These are phyloP conservation scores for Herminia tarsipennalis DNA, from an alignment of 2,888 invertebrate genomes.

Conservation along the genomic window DNA sequence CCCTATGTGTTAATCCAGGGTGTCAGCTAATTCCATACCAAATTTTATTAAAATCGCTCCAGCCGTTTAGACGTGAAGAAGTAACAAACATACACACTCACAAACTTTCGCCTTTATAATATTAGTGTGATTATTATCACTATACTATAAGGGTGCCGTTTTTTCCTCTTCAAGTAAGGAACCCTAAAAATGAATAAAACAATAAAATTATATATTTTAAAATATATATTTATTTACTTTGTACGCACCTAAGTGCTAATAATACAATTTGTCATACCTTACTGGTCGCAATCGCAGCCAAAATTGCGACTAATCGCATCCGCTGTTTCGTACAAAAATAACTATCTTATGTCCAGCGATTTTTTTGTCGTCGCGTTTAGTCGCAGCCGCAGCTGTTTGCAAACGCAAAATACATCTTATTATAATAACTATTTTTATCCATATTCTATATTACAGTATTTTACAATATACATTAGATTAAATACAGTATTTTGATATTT, in stretches of 20 bases:
- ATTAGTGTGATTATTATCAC: too few species aligned
- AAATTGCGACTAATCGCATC: background rate
- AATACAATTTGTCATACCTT: conserved; percentile 37
- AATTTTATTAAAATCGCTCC: too few species aligned
- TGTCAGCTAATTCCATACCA: too few species aligned
- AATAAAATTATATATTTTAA: conserved; percentile 31
- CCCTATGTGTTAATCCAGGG: too few species aligned
- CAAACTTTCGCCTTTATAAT: too few species aligned
- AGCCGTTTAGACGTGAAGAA: too few species aligned
- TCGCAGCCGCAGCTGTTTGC: conserved; percentile 4
- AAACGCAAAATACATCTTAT: conserved; percentile 4
- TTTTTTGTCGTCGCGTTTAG: background rate
- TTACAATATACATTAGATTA: conserved; percentile 37
- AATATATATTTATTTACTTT: conserved; percentile 41
- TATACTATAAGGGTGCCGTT: too few species aligned
- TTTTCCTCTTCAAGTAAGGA: too few species aligned
- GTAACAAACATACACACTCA: too few species aligned
- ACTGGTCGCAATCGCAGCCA: conserved; percentile 6
- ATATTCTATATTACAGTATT: conserved; percentile 38
- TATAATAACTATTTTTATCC: background rate
- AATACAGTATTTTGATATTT: conserved; percentile 18
- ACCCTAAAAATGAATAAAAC: conserved; percentile 10
- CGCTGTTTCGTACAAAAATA: background rate
- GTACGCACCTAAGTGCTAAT: conserved; percentile 42
- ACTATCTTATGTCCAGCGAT: background rate